Evolutionary conservation across 1,140 invertebrate species (phyloP), one percentile per base, ranked within the genome.

Genomic region (Trachymyrmex septentrionalis): DNA sequence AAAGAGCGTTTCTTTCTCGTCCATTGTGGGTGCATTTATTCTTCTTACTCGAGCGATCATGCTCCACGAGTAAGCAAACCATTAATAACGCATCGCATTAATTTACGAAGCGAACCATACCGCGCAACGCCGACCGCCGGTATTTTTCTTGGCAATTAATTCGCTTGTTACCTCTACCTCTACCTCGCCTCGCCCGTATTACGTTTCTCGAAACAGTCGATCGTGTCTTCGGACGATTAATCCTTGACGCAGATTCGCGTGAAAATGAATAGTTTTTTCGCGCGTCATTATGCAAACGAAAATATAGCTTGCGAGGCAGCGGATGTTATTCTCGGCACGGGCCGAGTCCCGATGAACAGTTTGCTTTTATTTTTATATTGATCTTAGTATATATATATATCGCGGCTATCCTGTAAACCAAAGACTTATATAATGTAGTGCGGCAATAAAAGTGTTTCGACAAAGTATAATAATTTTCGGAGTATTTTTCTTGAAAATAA

Each of bases 101-200:
- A 86, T 86, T 80, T 80, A n/a, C 75, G 75, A 80, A 69, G 73
- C 34, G 50, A 38, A 57, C 72, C 57, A 53, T 85, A 63, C 24
- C 57, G 61, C n/a, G 24, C 2, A 69, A 38, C 38, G 21, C 10
- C 38, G 30, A 38, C 14, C 64, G 69, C 16, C 50, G 48, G 73
- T 78, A 85, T 77, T 78, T 77, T 78, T 78, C 73, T 78, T 66
- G 82, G 61, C 72, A 66, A 85, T 85, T 85, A 85, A 85, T 85
- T 78, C 30, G 73, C 75, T 85, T 59, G 75, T 85, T 85, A 78
- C 27, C 14, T 34, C 14, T 85, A 78, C 27, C 14, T 34, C 14
- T 6, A 14, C 30, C 48, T 14, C 30, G 48, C 30, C 61, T 80
- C 77, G 53, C 19, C 30, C 63, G 30, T 34, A 34, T 69, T 53